Conservation (phyloP, 92 coral and sea anemone species). For the Phenganax subtilis region DNA sequence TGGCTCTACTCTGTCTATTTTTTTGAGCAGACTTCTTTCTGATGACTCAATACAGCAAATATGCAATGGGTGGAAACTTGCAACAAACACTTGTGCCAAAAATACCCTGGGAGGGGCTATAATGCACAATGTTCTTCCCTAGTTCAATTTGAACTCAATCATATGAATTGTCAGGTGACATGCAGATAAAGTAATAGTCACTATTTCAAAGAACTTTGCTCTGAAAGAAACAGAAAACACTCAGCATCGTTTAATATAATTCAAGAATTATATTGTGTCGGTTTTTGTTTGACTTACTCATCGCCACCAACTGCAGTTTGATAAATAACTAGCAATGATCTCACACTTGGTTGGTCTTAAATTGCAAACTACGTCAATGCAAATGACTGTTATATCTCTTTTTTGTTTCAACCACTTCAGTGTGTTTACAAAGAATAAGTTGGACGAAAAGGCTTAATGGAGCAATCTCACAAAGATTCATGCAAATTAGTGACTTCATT, state of each 20-base stretch:
- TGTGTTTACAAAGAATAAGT: constrained; percentile 6
- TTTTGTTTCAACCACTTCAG: constrained; percentile 4
- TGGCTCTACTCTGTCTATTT: neutral
- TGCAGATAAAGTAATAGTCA: neutral
- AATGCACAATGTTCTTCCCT: neutral
- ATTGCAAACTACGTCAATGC: constrained; percentile 21
- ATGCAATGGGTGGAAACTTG: neutral
- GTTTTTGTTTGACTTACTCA: neutral
- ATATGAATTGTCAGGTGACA: constrained; percentile 16
- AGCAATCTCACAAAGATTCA: constrained; percentile 3
- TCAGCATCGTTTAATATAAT: too few species aligned
- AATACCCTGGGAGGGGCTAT: constrained; percentile 11
- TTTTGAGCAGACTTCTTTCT: neutral
- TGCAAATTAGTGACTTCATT: neutral
- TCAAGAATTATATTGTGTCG: neutral
- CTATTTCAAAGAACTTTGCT: neutral
- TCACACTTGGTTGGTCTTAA: constrained; percentile 17
- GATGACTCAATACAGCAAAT: constrained; percentile 5
- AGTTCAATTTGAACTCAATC: constrained; percentile 8
- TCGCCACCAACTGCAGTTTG: neutral
- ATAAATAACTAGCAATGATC: constrained; percentile 7
- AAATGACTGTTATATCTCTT: neutral
- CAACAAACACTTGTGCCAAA: constrained; percentile 8
- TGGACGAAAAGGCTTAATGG: neutral
- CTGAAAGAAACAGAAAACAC: too few species aligned